Evolutionary conservation across 2,797 vertebrate genomes (phyloP), one percentile per base, ranked within the genome.

Genomic region (Paedocypris micromegethes): DNA sequence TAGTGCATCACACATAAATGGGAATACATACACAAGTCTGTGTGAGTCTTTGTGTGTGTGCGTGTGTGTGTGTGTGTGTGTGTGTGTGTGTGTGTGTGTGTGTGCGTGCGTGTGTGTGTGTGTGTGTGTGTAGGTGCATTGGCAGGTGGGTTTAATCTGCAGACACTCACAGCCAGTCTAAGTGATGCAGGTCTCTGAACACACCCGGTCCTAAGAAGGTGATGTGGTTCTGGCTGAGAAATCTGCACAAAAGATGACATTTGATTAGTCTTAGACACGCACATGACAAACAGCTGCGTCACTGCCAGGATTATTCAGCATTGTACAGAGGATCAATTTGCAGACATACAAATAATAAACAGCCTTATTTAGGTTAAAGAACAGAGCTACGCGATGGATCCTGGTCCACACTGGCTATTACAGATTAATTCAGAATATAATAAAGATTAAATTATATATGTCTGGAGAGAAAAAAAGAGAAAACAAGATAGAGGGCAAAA

Each of bases 211-310:
- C 90, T 46, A 93, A 85, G 3, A 70, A 68, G 3, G 81, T 81
- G 64, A 92, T 90, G 71, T 78, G 61, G 74, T 93, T 93, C 57
- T 91, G 79, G 79, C 82, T 92, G 50, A 93, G 89, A 73, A 90
- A 92, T 74, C 91, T 93, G 66, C 44, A 67, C 5, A 74, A 48
- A 58, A 47, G 8, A 65, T 39, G 3, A 62, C 8, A 3, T 41
- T 59, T 47, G 43, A 38, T 61, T 38, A 61, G 6, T 55, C 6
- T 41, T n/a, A 53, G 40, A 54, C 51, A n/a, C 39, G 23, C 45
- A 45, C 40, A 39, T 39, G 37, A 45, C 46, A 38, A 59, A 58
- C 4, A 44, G 41, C 41, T 54, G 3, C 2, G 2, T 61, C 3
- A 1, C 58, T 23, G 6, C 49, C 66, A 68, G 42, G 37, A 5